phyloP scores from a whole-genome alignment of 2,888 invertebrate species.

The Lasioglossum oenotherae region DNA sequence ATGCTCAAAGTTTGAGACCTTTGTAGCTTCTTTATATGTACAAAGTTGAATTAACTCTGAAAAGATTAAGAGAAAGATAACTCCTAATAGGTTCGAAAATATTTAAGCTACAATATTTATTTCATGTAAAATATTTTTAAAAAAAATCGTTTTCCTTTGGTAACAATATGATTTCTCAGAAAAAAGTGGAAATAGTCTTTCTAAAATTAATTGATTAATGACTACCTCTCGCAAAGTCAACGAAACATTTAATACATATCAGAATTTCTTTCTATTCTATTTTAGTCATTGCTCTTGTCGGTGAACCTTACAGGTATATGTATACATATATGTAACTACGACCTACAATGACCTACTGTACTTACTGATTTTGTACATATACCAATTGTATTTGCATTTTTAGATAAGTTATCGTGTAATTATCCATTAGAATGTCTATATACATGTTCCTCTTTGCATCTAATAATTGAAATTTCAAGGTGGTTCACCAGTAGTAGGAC shows the following conservation, averaged over 20 bases:
- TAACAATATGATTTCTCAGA: background rate
- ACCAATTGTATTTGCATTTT: background rate
- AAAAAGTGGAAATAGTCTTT: background rate
- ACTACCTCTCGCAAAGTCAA: background rate
- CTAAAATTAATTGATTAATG: background rate
- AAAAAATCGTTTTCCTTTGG: background rate
- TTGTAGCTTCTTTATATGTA: background rate
- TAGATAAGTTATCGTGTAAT: background rate
- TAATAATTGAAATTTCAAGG: background rate
- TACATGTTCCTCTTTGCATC: constrained; percentile 1
- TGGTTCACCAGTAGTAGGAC: background rate
- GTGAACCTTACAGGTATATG: background rate
- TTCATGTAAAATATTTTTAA: background rate
- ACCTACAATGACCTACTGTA: background rate
- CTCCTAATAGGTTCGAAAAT: background rate
- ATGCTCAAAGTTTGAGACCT: background rate
- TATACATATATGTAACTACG: no score
- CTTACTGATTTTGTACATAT: constrained; percentile 5
- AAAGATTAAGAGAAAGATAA: background rate
- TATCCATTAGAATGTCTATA: background rate
- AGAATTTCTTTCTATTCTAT: background rate
- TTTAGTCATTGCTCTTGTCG: constrained; percentile 26
- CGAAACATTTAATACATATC: constrained; percentile 16
- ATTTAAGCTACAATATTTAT: background rate
- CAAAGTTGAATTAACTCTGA: background rate